A percentile compares a stretch with the other conserved stretches of the same genome.
These are phyloP conservation scores for Littorina saxatilis DNA, from an alignment of 1,140 invertebrate genomes.

Conservation along the genomic window DNA sequence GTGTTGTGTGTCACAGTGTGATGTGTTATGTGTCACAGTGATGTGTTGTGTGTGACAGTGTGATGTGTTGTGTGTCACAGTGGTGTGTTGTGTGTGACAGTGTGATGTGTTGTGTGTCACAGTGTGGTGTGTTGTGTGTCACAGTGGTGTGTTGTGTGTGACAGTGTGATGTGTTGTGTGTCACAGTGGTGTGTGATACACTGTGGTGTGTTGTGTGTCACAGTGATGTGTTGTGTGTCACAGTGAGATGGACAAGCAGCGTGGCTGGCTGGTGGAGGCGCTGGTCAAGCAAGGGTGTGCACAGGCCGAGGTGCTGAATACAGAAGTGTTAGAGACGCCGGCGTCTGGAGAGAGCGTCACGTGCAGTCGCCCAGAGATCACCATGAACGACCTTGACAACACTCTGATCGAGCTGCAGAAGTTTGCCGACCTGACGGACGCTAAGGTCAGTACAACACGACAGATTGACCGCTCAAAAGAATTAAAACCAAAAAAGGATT, in stretches of 20 bases:
- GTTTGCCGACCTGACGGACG: slow-evolving; percentile 86
- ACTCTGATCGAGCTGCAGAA: slow-evolving; percentile 85
- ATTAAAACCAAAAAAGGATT: no score
- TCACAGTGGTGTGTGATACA: neutral
- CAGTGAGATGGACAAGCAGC: slow-evolving; percentile 90
- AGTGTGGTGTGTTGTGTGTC: no score
- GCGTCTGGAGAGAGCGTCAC: neutral
- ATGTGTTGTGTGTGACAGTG: no score
- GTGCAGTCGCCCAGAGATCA: slow-evolving; percentile 33
- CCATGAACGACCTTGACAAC: slow-evolving; percentile 80
- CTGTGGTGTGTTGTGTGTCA: neutral
- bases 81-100: no score
- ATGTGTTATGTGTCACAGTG: no score
- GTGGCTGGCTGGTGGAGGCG: slow-evolving; percentile 85
- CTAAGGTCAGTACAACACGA: slow-evolving; percentile 81
- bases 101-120: no score
- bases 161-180: no score
- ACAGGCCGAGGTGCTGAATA: slow-evolving; percentile 55
- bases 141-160: no score
- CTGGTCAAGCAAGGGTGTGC: slow-evolving; percentile 82
- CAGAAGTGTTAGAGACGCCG: neutral
- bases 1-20: no score
- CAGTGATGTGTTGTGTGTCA: neutral
- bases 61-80: no score
- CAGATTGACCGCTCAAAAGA: no score